Evolutionary conservation across 2,888 invertebrate species (phyloP).

Genomic region (Theretra japonica): DNA sequence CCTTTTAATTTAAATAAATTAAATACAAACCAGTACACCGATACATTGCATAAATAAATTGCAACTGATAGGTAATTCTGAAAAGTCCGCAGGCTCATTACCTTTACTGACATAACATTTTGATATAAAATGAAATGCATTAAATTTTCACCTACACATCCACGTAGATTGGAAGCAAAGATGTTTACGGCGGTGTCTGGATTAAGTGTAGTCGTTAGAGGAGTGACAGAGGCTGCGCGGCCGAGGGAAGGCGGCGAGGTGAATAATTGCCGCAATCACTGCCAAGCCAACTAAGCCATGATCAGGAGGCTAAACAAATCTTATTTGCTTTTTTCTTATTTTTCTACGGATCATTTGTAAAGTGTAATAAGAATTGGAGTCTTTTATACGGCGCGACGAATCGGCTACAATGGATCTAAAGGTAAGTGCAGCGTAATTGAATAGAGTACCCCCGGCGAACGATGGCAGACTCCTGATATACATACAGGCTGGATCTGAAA

Average conservation of each 20-base stretch:
- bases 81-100: background rate
- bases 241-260: conserved; percentile 66
- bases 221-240: conserved; percentile 51
- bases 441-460: too few species aligned
- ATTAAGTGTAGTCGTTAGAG: conserved; percentile 62
- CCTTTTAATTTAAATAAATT: too few species aligned
- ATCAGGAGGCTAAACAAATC: conserved; percentile 28
- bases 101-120: background rate
- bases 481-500: too few species aligned
- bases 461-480: too few species aligned
- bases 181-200: conserved; percentile 49
- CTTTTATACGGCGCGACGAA: too few species aligned
- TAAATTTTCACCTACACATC: conserved; percentile 10
- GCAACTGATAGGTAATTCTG: too few species aligned
- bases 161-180: conserved; percentile 36
- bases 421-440: too few species aligned
- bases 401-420: too few species aligned
- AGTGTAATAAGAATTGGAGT: background rate
- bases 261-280: conserved; percentile 77
- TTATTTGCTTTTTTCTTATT: conserved; percentile 9
- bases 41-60: too few species aligned
- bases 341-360: conserved; percentile 9
- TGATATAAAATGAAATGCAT: background rate
- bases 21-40: too few species aligned
- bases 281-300: conserved; percentile 64